Base-by-base conservation (phyloP, 1,140 invertebrate species). In the Cardiocondyla obscurior region DNA sequence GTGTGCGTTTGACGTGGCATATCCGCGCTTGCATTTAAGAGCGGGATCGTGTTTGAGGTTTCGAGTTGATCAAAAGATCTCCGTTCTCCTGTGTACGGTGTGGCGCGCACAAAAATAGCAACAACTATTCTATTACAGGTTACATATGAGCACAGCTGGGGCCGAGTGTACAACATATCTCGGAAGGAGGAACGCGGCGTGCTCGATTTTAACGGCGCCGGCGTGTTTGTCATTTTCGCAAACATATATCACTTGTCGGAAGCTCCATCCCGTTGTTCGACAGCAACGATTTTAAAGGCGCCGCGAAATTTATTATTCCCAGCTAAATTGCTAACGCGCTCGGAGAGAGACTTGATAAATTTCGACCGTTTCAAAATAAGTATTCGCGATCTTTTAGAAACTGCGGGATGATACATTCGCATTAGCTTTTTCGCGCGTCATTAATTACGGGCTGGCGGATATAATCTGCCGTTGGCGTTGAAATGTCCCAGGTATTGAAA, bases 51-150 rank as follows among this genome's bases (percentile, higher is more conserved):
- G 62, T 57, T 53, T 69, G 64, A 86, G 84, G 49, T 76, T 72
- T 60, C 62, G 81, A 73, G 81, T 76, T 83, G 85, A 87, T 86
- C 85, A 83, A 86, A 79, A 77, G 81, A 72, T 60, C 81, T 39
- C 70, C 70, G 62, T 82, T 55, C 72, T 70, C 60, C 44, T 67
- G 33, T 67, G 74, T 67, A 67, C 44, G 55, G 22, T 22, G 83
- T 74, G 49, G 65, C 51, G 76, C 16, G 73, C 67, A 70, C 51
- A 79, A 81, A 74, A 86, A 81, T 67, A 85, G 76, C 70, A 74
- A 44, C 49, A 57, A 49, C 65, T 49, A 73, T 57, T 73, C 81
- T 77, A 83, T 85, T 85, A 83, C 81, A 76, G 46, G 60, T 77
- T 77, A 79, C 74, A 69, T 79, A 79, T 69, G 74, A 79, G 74